Evolutionary conservation across 2,797 vertebrate genomes (phyloP).

Genomic region (Oreochromis mossambicus): DNA sequence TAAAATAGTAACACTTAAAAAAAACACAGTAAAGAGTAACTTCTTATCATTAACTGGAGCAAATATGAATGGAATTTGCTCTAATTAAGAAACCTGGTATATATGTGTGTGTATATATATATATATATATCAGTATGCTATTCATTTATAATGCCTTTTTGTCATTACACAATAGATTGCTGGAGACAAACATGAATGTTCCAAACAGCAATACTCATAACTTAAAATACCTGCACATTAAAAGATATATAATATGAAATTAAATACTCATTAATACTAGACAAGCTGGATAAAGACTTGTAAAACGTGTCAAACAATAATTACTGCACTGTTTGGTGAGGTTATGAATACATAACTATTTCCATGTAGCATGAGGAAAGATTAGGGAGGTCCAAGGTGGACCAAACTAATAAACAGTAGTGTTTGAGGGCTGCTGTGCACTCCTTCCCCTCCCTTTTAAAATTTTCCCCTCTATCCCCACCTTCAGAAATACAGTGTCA

Average conservation of each 20-base stretch:
- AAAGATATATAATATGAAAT: conserved; percentile 64
- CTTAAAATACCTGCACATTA: conserved; percentile 76
- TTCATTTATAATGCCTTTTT: conserved; percentile 52
- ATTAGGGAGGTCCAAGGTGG: conserved; percentile 65
- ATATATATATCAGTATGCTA: conserved; percentile 49
- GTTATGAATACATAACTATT: conserved; percentile 47
- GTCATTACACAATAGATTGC: conserved; percentile 61
- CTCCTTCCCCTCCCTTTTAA: background rate
- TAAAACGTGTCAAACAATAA: conserved; percentile 53
- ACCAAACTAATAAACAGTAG: conserved; percentile 56
- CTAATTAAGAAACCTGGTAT: conserved; percentile 59
- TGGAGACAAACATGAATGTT: conserved; percentile 69
- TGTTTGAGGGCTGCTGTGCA: conserved; percentile 62
- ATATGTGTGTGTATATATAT: conserved; percentile 49
- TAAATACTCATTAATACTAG: conserved; percentile 66
- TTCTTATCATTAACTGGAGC: conserved; percentile 49
- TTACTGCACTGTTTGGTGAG: conserved; percentile 46
- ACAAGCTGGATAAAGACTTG: conserved; percentile 50
- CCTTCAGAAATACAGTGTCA: conserved; percentile 36
- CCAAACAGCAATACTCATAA: conserved; percentile 68
- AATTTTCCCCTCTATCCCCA: background rate
- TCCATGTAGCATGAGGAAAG: conserved; percentile 55
- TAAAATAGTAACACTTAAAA: conserved; percentile 69
- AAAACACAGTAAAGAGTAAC: conserved; percentile 64
- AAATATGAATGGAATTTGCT: conserved; percentile 58